These are phyloP conservation scores for Zenarchopterus dispar DNA, from an alignment of 2,797 vertebrate species.

Conservation along the genomic window DNA sequence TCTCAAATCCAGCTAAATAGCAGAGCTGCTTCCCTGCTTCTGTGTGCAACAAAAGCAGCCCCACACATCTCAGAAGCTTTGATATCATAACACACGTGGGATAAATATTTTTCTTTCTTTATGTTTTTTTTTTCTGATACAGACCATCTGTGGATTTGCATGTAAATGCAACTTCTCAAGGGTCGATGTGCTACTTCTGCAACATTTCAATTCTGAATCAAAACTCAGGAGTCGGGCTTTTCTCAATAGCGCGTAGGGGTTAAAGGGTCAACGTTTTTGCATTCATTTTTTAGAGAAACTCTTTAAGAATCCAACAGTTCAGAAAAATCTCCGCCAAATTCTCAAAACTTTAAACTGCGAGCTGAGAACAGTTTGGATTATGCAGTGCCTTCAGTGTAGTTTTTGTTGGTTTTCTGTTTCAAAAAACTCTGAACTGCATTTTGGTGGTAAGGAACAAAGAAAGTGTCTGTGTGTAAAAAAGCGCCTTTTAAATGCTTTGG, in stretches of 20 bases:
- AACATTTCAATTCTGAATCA: slow-evolving; percentile 65
- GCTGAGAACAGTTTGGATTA: slow-evolving; percentile 52
- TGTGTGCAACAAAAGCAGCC: slow-evolving; percentile 46
- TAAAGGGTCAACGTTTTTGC: slow-evolving; percentile 55
- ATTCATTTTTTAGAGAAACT: slow-evolving; percentile 48
- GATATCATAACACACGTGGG: slow-evolving; percentile 63
- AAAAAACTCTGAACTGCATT: slow-evolving; percentile 60
- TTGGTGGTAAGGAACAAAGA: slow-evolving; percentile 28
- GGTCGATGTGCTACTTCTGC: slow-evolving; percentile 55
- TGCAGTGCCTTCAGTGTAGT: slow-evolving; percentile 27
- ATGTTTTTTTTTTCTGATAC: slow-evolving; percentile 41
- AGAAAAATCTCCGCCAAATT: slow-evolving; percentile 49
- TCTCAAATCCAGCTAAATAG: slow-evolving; percentile 39
- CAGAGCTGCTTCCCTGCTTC: slow-evolving; percentile 31
- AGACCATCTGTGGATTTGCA: slow-evolving; percentile 71
- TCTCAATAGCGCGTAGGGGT: slow-evolving; percentile 36
- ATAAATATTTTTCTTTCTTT: slow-evolving; percentile 40
- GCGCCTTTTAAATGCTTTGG: slow-evolving; percentile 61
- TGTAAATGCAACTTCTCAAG: slow-evolving; percentile 68
- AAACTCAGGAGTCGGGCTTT: slow-evolving; percentile 42
- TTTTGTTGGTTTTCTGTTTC: slow-evolving; percentile 42
- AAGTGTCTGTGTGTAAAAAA: slow-evolving; percentile 51
- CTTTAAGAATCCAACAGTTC: slow-evolving; percentile 35
- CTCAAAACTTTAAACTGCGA: slow-evolving; percentile 44
- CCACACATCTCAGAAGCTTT: slow-evolving; percentile 55